Percentiles rank a stretch among this genome's conserved stretches.
These are phyloP conservation scores for Sebastes trivittatus DNA, from an alignment of 2,797 vertebrate species.

Conservation along the genomic window DNA sequence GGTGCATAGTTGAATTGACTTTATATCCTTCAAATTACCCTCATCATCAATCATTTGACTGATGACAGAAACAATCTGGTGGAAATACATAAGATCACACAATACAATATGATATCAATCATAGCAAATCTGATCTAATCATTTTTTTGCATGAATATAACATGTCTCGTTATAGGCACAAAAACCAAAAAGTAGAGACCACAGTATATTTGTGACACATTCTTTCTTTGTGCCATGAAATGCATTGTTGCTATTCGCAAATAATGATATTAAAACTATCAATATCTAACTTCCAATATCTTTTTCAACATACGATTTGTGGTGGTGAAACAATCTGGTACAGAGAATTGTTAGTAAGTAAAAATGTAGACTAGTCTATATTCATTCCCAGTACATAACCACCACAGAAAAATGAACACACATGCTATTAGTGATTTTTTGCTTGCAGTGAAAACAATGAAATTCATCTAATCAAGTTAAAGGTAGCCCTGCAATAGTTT, in stretches of 20 bases:
- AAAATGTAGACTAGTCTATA: too few relatives aligned
- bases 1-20: neutral
- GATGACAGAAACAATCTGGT: neutral
- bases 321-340: neutral
- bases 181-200: too few relatives aligned
- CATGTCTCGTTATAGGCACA: too few relatives aligned
- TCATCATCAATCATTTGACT: neutral
- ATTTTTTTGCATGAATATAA: too few relatives aligned
- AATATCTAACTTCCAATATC: neutral
- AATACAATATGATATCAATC: too few relatives aligned
- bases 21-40: neutral
- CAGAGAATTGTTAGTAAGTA: too few relatives aligned
- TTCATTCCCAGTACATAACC: too few relatives aligned
- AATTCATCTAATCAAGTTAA: neutral
- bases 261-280: neutral
- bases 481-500: neutral
- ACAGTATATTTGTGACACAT: neutral
- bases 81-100: neutral
- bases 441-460: neutral
- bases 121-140: too few relatives aligned
- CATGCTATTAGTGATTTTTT: too few relatives aligned
- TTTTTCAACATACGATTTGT: neutral
- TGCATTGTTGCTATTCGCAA: neutral
- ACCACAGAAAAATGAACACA: too few relatives aligned
- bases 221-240: neutral